Evolutionary conservation across 2,888 invertebrate species (phyloP), one percentile per base, ranked within the genome.

Genomic region (Arrhopalites spinosus): DNA sequence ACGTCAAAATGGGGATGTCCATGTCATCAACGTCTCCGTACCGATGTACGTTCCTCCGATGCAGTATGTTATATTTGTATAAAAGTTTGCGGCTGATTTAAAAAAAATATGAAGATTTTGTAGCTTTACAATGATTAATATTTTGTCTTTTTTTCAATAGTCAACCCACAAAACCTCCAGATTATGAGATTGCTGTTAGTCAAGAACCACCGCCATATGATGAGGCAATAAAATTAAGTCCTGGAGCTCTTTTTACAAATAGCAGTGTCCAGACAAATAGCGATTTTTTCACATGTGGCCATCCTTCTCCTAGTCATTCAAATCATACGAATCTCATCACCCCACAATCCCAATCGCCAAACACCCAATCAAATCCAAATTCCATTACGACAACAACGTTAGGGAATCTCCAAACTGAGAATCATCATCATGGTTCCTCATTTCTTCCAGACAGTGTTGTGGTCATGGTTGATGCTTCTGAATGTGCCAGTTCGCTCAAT

Each of bases 181-280:
- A 91, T 85, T 91, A 91, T 85, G 91, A 91, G 84, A 88, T 89
- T 8, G 90, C 91, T 72, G 89, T 90, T 11, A 90, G 90, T 53
- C 89, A 89, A 76, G 81, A 82, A 20, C 84, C 85, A n/a, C 91
- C 91, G 0, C 90, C 90, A 23, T 91, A 91, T 85, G 91, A 91
- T 84, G 91, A 91, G 84, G 91, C 91, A 66, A 90, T 91, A 83
- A 91, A 90, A 85, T 86, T 91, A 78, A 89, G 89, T 86, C 91
- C 91, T 8, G 80, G 78, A 11, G 76, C 78, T 11, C 77, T 83
- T 13, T 69, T 80, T 30, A 66, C 29, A 56, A 59, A 25, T 61
- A 23, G 8, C 30, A 66, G 20, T 66, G 47, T 67, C 23, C 17
- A 43, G 43, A 47, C 36, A 67, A 56, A 66, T 15, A 72, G 64